These are phyloP conservation scores for Gadopsis marmoratus DNA, from an alignment of 2,797 vertebrate species.

Conservation along the genomic window DNA sequence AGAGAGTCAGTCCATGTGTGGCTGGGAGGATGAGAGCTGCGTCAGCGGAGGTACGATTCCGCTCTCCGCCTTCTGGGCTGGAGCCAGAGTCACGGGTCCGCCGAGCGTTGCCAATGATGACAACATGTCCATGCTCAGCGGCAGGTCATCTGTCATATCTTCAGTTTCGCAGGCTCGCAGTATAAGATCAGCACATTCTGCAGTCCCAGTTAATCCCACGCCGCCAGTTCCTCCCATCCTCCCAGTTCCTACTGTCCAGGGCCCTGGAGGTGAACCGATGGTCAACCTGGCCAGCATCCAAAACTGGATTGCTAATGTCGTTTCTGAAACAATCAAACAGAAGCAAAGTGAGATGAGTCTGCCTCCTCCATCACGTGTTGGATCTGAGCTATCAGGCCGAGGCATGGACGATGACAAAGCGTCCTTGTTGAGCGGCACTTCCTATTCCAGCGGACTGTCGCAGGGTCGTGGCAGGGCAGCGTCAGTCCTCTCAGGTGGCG, in stretches of 20 bases:
- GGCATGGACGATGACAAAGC: slow-evolving; percentile 85
- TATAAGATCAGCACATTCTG: slow-evolving; percentile 51
- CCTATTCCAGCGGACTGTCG: slow-evolving; percentile 73
- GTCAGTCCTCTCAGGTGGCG: slow-evolving; percentile 67
- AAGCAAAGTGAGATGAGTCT: slow-evolving; percentile 92
- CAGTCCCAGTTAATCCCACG: slow-evolving; percentile 8
- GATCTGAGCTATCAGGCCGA: slow-evolving; percentile 80
- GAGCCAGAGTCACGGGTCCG: slow-evolving; percentile 75
- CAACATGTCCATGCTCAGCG: slow-evolving; percentile 88
- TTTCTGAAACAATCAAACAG: slow-evolving; percentile 94
- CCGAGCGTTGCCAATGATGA: slow-evolving; percentile 84
- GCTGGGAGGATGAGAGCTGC: slow-evolving; percentile 89
- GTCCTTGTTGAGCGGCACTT: slow-evolving; percentile 86
- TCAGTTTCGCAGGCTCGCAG: slow-evolving; percentile 84
- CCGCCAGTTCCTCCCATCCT: slow-evolving; percentile 72
- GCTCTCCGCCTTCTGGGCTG: slow-evolving; percentile 90
- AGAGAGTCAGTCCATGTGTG: slow-evolving; percentile 93
- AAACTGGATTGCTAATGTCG: slow-evolving; percentile 95
- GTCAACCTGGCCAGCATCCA: slow-evolving; percentile 94
- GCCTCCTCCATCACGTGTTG: slow-evolving; percentile 81
- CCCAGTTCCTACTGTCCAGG: slow-evolving; percentile 81
- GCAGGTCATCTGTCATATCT: slow-evolving; percentile 83
- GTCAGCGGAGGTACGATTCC: slow-evolving; percentile 88
- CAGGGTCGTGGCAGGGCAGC: slow-evolving; percentile 54
- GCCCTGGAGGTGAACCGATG: slow-evolving; percentile 88